These are phyloP conservation scores for Parazoanthus darwini DNA, from an alignment of 92 coral and sea anemone species.

Conservation along the genomic window DNA sequence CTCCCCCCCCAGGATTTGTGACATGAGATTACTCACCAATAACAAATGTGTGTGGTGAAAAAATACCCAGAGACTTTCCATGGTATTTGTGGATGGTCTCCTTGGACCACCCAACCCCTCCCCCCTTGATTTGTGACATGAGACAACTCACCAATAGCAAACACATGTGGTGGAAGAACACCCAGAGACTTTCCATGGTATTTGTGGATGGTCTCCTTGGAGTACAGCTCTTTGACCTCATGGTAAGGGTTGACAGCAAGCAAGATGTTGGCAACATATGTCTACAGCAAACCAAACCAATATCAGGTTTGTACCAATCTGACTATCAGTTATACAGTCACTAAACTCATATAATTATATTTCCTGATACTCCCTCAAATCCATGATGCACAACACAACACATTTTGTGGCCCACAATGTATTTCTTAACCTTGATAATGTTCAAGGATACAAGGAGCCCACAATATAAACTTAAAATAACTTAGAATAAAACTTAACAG, in stretches of 20 bases:
- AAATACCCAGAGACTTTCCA: conserved; percentile 93
- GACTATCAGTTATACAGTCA: too few relatives aligned
- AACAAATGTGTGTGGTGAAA: conserved; percentile 98
- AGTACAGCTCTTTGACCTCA: conserved; percentile 84
- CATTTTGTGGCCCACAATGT: too few relatives aligned
- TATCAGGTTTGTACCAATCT: background rate
- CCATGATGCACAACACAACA: too few relatives aligned
- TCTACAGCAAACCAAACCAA: conserved; percentile 49
- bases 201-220: conserved; percentile 76
- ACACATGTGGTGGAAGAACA: conserved; percentile 95
- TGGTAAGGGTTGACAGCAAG: conserved; percentile 98
- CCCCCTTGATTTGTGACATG: too few relatives aligned
- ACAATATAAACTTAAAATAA: too few relatives aligned
- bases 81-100: conserved; percentile 88
- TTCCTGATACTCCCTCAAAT: too few relatives aligned
- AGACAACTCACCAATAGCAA: conserved; percentile 87
- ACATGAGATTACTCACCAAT: conserved; percentile 67
- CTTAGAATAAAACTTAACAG: too few relatives aligned
- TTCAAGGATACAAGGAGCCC: too few relatives aligned
- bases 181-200: conserved; percentile 98
- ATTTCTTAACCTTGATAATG: too few relatives aligned
- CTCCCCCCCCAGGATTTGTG: too few relatives aligned
- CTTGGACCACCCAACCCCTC: conserved; percentile 21
- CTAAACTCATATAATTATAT: too few relatives aligned
- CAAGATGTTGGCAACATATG: conserved; percentile 95